Percentiles rank a stretch among this genome's conserved stretches.
phyloP scores from a whole-genome alignment of 1,140 invertebrate species.

The Drosophila pachea region DNA sequence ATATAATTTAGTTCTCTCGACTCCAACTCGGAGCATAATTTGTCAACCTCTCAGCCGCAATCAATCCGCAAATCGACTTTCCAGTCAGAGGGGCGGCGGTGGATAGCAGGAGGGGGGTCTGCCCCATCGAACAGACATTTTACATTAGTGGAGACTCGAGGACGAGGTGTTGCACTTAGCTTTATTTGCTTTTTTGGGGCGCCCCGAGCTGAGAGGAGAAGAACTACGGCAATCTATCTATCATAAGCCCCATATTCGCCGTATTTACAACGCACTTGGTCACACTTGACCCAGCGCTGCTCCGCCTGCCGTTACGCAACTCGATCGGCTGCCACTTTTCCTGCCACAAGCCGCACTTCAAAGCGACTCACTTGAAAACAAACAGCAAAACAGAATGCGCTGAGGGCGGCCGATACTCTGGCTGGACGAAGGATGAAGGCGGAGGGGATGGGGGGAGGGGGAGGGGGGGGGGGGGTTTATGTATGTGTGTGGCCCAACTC shows the following conservation, averaged over 20 bases:
- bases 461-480: no score
- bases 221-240: conserved; percentile 48
- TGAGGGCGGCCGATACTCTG: background rate
- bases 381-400: background rate
- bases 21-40: background rate
- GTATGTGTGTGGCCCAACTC: no score
- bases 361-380: conserved; percentile 27
- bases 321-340: conserved; percentile 40
- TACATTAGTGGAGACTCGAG: conserved; percentile 63
- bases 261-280: conserved; percentile 71
- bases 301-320: conserved; percentile 44
- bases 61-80: conserved; percentile 43
- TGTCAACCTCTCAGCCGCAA: conserved; percentile 18
- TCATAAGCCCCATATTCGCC: conserved; percentile 43
- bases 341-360: conserved; percentile 29
- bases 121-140: conserved; percentile 37
- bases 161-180: conserved; percentile 61
- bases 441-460: no score
- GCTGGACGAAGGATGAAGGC: no score
- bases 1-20: no score
- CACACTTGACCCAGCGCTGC: conserved; percentile 54
- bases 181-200: conserved; percentile 68
- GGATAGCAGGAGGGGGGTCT: background rate
- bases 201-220: conserved; percentile 29
- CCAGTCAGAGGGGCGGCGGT: no score